Conservation (phyloP, 1,140 invertebrate species). For the Pectinophora gossypiella region DNA sequence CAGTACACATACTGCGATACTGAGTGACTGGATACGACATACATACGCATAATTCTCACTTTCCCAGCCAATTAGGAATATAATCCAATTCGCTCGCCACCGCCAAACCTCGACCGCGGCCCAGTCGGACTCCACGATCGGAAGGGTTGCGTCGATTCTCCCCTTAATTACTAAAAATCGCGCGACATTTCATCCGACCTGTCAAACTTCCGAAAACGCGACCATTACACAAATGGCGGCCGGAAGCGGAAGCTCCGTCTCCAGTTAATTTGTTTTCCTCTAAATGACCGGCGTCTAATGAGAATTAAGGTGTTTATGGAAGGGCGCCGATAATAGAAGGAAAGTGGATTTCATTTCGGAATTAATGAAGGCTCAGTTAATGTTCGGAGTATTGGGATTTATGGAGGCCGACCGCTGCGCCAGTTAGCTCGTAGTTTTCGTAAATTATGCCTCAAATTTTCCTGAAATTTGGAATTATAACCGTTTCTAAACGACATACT, state of each 20-base stretch:
- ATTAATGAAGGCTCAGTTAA: conserved; percentile 35
- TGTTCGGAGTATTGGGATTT: conserved; percentile 21
- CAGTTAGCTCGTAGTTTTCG: background rate
- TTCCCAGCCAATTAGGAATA: background rate
- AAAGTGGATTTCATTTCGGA: conserved; percentile 51
- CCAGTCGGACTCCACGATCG: conserved; percentile 1
- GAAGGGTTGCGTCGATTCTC: conserved; percentile 31
- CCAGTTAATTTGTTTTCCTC: conserved; percentile 62
- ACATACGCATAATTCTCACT: too few relatives aligned
- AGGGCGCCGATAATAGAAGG: conserved; percentile 44
- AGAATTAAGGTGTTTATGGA: conserved; percentile 69
- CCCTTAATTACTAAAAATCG: conserved; percentile 66
- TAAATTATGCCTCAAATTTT: conserved; percentile 4
- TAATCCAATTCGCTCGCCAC: background rate
- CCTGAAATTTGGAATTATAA: background rate
- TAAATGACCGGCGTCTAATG: conserved; percentile 61
- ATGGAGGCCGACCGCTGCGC: conserved; percentile 5
- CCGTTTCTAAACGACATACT: background rate
- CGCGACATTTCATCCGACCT: conserved; percentile 60
- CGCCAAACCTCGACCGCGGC: background rate
- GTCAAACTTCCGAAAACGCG: conserved; percentile 47
- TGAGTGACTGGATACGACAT: too few relatives aligned
- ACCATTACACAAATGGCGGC: conserved; percentile 42
- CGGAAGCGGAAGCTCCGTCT: conserved; percentile 29
- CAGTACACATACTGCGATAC: too few relatives aligned